phyloP scores from a whole-genome alignment of 2,797 vertebrate species.

The Rallus crepitans region DNA sequence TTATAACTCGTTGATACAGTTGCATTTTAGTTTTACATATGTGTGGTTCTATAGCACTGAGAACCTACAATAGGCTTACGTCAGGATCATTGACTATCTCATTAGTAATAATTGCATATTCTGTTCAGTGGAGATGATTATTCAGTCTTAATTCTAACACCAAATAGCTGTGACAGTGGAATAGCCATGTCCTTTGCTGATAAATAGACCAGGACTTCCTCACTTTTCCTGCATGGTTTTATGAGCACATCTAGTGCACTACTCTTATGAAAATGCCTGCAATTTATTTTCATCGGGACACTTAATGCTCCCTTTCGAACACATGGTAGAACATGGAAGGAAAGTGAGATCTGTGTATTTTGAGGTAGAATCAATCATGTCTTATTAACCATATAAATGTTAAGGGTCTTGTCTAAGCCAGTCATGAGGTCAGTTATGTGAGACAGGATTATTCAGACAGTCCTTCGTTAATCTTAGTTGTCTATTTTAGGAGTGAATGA shows the following conservation, averaged over 20 bases:
- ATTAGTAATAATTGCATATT: constrained; percentile 21
- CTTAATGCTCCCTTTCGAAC: neutral
- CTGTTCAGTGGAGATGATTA: neutral
- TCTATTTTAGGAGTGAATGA: neutral
- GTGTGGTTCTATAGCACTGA: neutral
- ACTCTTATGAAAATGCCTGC: neutral
- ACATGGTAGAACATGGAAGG: constrained; percentile 26
- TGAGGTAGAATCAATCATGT: constrained; percentile 30
- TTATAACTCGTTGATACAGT: neutral
- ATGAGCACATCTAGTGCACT: neutral
- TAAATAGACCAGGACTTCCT: neutral
- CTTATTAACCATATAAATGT: constrained; percentile 13
- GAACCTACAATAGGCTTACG: neutral
- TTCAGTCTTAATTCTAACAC: constrained; percentile 6
- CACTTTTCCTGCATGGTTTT: neutral
- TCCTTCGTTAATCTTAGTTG: constrained; percentile 1
- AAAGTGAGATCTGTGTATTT: constrained; percentile 30
- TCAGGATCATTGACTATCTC: neutral
- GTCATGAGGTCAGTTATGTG: neutral
- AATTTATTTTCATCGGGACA: constrained; percentile 38
- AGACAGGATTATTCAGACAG: neutral
- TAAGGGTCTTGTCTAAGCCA: neutral
- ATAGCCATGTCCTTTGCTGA: neutral
- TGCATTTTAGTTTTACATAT: constrained; percentile 24
- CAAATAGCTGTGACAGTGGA: neutral